A percentile compares a stretch with the other conserved stretches of the same genome.
These are phyloP conservation scores for Pogonocichla stellata DNA, from an alignment of 2,113 vertebrate genomes.

Conservation along the genomic window DNA sequence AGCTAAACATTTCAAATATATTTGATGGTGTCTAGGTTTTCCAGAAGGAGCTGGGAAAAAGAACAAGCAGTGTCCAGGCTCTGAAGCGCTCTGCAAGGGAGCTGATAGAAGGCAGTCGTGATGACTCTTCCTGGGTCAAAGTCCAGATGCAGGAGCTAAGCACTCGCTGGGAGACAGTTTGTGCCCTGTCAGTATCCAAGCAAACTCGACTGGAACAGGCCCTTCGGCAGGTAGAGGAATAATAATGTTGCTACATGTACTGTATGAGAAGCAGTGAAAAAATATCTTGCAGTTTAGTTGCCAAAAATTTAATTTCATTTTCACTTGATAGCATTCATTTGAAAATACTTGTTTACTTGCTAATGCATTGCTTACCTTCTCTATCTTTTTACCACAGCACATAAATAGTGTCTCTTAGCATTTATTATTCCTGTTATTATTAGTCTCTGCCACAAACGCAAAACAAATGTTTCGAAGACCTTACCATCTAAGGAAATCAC, in stretches of 20 bases:
- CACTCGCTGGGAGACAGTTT: slow-evolving; percentile 95
- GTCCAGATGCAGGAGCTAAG: slow-evolving; percentile 97
- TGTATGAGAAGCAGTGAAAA: neutral
- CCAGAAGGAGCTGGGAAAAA: slow-evolving; percentile 95
- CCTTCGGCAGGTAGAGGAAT: slow-evolving; percentile 83
- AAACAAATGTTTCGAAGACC: slow-evolving; percentile 1
- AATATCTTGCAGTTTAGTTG: neutral
- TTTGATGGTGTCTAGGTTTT: slow-evolving; percentile 81
- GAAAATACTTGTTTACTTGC: neutral
- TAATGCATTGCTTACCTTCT: neutral
- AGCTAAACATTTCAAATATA: neutral
- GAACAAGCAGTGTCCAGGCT: slow-evolving; percentile 90
- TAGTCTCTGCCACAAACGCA: slow-evolving; percentile 4
- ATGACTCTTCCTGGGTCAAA: slow-evolving; percentile 96
- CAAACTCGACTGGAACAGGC: slow-evolving; percentile 93
- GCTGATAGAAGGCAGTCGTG: slow-evolving; percentile 87
- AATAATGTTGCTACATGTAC: neutral
- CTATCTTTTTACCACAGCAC: neutral
- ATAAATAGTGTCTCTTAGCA: neutral
- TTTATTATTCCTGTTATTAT: neutral
- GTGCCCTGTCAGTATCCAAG: slow-evolving; percentile 92
- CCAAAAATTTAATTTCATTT: neutral
- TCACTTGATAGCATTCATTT: neutral
- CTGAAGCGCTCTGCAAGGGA: slow-evolving; percentile 93
- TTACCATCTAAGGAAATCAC: slow-evolving; percentile 41